Evolutionary conservation across 2,797 vertebrate genomes (phyloP), one percentile per base, ranked within the genome.

Genomic region (Macrochelys suwanniensis): DNA sequence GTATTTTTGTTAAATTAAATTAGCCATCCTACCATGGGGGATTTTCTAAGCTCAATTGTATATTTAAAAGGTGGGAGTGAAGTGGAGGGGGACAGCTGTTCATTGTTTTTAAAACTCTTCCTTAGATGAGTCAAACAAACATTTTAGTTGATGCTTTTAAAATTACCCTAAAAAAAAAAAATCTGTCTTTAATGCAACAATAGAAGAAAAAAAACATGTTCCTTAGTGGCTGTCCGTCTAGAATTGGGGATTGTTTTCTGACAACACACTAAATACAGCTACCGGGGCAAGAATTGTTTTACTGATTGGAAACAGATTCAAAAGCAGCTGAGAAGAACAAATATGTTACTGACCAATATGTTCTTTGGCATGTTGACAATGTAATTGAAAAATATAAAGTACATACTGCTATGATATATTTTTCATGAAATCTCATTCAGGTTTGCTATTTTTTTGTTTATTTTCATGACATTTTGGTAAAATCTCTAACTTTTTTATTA

Each of bases 1-100:
- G 68, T 21, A 11, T 49, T 47, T 77, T 49, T 33, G n/a, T 61
- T n/a, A 49, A 65, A 28, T 76, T 71, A 56, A 71, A 53, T 54
- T 8, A 19, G 10, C 49, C 15, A 7, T 1, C 11, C 49, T 68
- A 5, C 47, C 1, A 0, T 3, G 53, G 6, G 23, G 71, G 21
- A 45, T 11, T 65, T 65, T 65, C 31, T 65, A 65, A 65, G 31
- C 16, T 15, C 33, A 65, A 17, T 7, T 3, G 4, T 37, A 19
- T 31, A 61, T 33, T 61, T 54, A 17, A 61, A 61, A 61, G 37
- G 17, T 5, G 33, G 61, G 61, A 16, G 33, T 68, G 33, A 33
- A 28, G 16, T 65, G 33, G 33, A 65, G 61, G 31, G 57, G 61
- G 17, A 37, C 33, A 68, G 37, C 33, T 21, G 33, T 37, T n/a